Percentiles rank a stretch among this genome's conserved stretches.
phyloP scores from a whole-genome alignment of 2,797 vertebrate genomes.

The Paedocypris micromegethes region DNA sequence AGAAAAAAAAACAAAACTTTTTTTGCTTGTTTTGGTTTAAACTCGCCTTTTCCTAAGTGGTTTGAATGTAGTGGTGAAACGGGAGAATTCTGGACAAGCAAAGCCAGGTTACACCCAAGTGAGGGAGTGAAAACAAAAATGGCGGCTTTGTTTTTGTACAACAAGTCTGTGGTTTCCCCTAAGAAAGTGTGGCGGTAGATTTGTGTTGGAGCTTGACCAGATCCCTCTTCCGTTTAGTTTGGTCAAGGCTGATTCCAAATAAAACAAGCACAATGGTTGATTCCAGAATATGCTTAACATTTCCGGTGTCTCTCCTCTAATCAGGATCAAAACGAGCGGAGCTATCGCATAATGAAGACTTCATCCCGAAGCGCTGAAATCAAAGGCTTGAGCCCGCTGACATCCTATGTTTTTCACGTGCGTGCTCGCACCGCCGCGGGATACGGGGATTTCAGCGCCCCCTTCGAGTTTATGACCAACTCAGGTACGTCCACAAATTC shows the following conservation, averaged over 20 bases:
- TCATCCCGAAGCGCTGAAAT: constrained; percentile 83
- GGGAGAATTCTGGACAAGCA: constrained; percentile 33
- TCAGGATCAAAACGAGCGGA: constrained; percentile 94
- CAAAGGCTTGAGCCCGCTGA: constrained; percentile 88
- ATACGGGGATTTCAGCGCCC: constrained; percentile 90
- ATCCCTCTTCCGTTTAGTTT: constrained; percentile 19
- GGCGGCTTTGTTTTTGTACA: constrained; percentile 32
- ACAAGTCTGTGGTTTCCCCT: constrained; percentile 35
- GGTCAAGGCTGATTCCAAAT: constrained; percentile 16
- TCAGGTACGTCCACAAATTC: constrained; percentile 71
- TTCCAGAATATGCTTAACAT: constrained; percentile 14
- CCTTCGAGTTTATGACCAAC: constrained; percentile 93
- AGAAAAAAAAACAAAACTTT: constrained; percentile 13
- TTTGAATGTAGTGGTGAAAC: constrained; percentile 32
- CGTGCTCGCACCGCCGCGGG: constrained; percentile 92
- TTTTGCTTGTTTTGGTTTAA: constrained; percentile 37
- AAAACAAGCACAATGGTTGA: constrained; percentile 23
- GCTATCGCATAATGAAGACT: constrained; percentile 94
- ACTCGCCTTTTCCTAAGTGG: constrained; percentile 28
- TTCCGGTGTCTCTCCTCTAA: constrained; percentile 41
- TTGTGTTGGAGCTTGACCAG: constrained; percentile 27
- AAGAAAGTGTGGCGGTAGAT: constrained; percentile 32
- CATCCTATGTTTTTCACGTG: constrained; percentile 94
- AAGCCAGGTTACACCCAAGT: constrained; percentile 42
- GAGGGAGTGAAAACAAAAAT: constrained; percentile 33